Conservation (phyloP, 1,140 invertebrate species). For the Idris sp. region DNA sequence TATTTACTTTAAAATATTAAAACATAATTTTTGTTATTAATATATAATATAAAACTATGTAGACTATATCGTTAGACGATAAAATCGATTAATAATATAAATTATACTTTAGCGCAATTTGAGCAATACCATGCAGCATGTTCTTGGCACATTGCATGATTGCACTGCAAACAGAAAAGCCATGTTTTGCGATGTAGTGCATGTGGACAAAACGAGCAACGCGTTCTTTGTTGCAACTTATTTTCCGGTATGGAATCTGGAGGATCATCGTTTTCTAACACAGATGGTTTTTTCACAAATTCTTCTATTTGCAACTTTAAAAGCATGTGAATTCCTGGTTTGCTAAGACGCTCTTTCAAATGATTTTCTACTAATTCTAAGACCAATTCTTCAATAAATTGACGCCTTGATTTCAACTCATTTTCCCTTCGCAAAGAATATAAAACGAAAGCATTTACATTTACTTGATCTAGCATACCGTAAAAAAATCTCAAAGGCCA, state of each 20-base stretch:
- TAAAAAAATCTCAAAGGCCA: slow-evolving; percentile 68
- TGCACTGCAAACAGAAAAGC: neutral
- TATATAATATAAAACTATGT: no score
- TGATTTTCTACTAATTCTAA: neutral
- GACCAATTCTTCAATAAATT: slow-evolving; percentile 2
- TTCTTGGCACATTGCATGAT: neutral
- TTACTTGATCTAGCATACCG: slow-evolving; percentile 32
- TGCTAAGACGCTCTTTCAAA: neutral
- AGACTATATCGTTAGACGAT: no score
- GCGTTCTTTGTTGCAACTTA: neutral
- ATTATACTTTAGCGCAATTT: no score
- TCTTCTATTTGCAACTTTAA: neutral
- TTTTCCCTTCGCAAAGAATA: slow-evolving; percentile 9
- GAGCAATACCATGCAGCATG: no score
- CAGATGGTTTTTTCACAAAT: neutral
- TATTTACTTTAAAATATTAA: no score
- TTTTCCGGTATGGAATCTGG: neutral
- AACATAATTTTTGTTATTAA: no score
- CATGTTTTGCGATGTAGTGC: neutral
- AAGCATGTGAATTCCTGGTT: neutral
- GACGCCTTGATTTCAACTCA: no score
- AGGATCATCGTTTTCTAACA: slow-evolving; percentile 3
- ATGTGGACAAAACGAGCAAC: slow-evolving; percentile 7
- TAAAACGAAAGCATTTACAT: slow-evolving; percentile 26
- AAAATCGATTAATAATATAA: no score